Evolutionary conservation across 1,140 invertebrate genomes (phyloP).

Genomic region (Telenomus remus): DNA sequence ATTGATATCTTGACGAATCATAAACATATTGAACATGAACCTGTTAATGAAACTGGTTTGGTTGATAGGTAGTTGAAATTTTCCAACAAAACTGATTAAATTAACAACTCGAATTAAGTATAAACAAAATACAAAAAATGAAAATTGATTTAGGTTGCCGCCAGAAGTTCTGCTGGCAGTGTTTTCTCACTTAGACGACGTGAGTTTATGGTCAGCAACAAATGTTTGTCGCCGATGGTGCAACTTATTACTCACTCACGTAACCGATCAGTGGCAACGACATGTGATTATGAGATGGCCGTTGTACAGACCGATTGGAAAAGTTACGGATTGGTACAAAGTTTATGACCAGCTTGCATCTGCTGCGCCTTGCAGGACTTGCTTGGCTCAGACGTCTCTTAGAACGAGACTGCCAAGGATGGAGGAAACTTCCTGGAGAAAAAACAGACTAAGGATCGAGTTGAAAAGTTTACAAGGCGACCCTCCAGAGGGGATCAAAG

Average conservation of each 20-base stretch:
- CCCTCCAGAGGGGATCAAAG: constrained; percentile 92
- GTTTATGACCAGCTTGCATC: constrained; percentile 76
- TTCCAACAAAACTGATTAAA: neutral
- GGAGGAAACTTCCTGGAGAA: constrained; percentile 84
- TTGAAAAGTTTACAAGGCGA: constrained; percentile 85
- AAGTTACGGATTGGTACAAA: constrained; percentile 86
- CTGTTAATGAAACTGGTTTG: constrained; percentile 69
- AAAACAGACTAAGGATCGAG: constrained; percentile 84
- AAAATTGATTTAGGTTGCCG: constrained; percentile 70
- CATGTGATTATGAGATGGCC: constrained; percentile 88
- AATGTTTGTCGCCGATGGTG: constrained; percentile 91
- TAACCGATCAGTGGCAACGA: constrained; percentile 85
- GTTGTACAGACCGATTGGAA: constrained; percentile 84
- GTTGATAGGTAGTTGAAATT: constrained; percentile 71
- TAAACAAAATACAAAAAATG: neutral
- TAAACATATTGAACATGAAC: constrained; percentile 68
- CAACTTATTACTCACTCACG: constrained; percentile 84
- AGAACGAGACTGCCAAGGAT: constrained; percentile 77
- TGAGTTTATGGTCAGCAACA: constrained; percentile 90
- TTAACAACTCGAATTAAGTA: neutral
- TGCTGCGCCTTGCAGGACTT: constrained; percentile 84
- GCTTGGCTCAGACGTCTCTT: constrained; percentile 85
- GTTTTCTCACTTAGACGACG: constrained; percentile 92
- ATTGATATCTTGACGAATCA: constrained; percentile 73
- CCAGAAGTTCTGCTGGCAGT: constrained; percentile 89